Conservation (phyloP, 2,797 vertebrate species). For the Euphonia xanthogaster region DNA sequence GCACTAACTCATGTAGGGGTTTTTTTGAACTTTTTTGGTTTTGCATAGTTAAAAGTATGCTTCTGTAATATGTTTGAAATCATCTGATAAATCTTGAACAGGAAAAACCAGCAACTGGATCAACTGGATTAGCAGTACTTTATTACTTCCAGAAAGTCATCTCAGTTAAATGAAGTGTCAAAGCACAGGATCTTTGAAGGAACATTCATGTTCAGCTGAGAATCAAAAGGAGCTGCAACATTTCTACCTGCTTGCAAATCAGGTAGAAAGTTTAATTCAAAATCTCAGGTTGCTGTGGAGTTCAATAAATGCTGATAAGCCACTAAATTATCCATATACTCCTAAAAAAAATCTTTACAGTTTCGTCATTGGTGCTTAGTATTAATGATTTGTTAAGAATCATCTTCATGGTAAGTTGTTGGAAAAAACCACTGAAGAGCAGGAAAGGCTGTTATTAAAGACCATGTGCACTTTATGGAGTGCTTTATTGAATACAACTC, state of each 20-base stretch:
- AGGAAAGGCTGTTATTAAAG: neutral
- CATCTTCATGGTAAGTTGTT: neutral
- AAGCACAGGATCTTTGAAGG: neutral
- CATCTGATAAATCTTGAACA: neutral
- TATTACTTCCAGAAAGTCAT: neutral
- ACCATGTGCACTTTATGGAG: neutral
- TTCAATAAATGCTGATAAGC: neutral
- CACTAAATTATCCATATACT: neutral
- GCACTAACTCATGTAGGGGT: neutral
- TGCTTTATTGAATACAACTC: neutral
- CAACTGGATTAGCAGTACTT: neutral
- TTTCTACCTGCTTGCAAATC: neutral
- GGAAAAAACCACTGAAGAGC: neutral
- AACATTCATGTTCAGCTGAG: neutral
- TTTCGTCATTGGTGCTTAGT: neutral
- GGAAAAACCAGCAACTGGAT: neutral
- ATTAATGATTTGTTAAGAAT: neutral
- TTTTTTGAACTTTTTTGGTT: neutral
- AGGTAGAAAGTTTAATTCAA: neutral
- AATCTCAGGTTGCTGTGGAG: neutral
- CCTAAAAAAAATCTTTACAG: neutral
- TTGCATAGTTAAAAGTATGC: neutral
- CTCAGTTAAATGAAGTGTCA: neutral
- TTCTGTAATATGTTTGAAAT: neutral
- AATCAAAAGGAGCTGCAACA: neutral